Evolutionary conservation across 2,888 invertebrate species (phyloP).

Genomic region (Cabera pusaria): DNA sequence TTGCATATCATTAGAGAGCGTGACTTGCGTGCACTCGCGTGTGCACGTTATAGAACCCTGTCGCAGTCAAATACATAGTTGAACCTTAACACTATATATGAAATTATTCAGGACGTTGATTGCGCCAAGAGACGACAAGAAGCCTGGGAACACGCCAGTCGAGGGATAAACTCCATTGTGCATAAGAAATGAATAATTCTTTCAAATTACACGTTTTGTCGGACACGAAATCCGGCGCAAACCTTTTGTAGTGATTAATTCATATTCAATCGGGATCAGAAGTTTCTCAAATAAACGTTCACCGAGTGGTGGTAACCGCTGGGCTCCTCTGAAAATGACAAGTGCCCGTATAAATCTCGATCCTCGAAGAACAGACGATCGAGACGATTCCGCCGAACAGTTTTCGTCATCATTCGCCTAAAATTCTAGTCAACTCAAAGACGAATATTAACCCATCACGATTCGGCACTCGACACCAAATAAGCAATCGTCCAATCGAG

Average conservation of each 20-base stretch:
- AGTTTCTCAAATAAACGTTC: not conserved
- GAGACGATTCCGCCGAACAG: no score
- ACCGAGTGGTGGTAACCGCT: no score
- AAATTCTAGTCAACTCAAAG: no score
- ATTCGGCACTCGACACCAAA: conserved; percentile 3
- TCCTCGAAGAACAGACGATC: no score
- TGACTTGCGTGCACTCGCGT: conserved; percentile 9
- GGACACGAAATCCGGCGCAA: conserved; percentile 6
- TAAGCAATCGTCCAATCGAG: conserved; percentile 5
- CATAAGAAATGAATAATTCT: conserved; percentile 11
- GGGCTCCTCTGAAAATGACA: no score
- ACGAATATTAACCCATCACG: conserved; percentile 8
- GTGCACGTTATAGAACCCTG: not conserved
- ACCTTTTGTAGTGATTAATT: conserved; percentile 2
- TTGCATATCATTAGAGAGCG: conserved; percentile 14
- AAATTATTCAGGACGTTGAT: no score
- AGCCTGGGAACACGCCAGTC: conserved; percentile 6
- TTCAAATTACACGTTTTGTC: conserved; percentile 13
- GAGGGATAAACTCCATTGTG: conserved; percentile 7
- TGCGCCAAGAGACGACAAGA: no score
- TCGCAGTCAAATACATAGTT: not conserved
- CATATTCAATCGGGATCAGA: conserved; percentile 1
- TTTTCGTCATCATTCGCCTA: no score
- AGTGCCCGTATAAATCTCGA: no score
- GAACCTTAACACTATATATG: no score